These are phyloP conservation scores for Eulemur albifrons DNA, from an alignment of 2,797 vertebrate species.

Conservation along the genomic window DNA sequence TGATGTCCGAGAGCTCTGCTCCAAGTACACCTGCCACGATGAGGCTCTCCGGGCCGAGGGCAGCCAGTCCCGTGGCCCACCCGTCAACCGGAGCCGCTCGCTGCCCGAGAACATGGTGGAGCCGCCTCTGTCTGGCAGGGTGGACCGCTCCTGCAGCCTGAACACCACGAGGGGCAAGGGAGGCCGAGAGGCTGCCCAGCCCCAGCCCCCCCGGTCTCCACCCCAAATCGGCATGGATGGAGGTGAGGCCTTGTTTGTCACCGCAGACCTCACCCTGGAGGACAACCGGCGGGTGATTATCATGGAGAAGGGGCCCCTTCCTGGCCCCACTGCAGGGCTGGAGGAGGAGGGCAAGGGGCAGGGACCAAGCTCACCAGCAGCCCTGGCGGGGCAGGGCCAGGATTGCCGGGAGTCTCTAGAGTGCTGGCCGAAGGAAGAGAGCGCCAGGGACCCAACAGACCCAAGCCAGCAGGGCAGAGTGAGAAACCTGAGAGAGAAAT, in stretches of 20 bases:
- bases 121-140: constrained; percentile 8
- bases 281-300: constrained; percentile 85
- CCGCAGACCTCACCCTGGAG: constrained; percentile 82
- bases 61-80: background rate
- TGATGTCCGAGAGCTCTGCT: constrained; percentile 91
- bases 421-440: constrained; percentile 79
- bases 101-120: constrained; percentile 84
- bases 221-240: constrained; percentile 55
- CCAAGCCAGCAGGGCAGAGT: constrained; percentile 87
- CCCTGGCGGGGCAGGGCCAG: constrained; percentile 88
- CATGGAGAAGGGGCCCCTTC: constrained; percentile 85
- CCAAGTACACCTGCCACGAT: constrained; percentile 84
- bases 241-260: constrained; percentile 66
- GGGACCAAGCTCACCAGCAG: constrained; percentile 89
- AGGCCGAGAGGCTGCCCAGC: background rate
- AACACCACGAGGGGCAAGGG: background rate
- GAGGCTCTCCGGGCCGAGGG: constrained; percentile 3
- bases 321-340: background rate
- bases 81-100: constrained; percentile 83
- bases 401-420: constrained; percentile 87
- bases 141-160: constrained; percentile 72
- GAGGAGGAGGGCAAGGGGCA: constrained; percentile 77
- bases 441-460: constrained; percentile 74
- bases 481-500: constrained; percentile 93
- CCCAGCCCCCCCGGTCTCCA: constrained; percentile 68